Evolutionary conservation across 1,140 invertebrate species (phyloP).

Genomic region (Sogatella furcifera): DNA sequence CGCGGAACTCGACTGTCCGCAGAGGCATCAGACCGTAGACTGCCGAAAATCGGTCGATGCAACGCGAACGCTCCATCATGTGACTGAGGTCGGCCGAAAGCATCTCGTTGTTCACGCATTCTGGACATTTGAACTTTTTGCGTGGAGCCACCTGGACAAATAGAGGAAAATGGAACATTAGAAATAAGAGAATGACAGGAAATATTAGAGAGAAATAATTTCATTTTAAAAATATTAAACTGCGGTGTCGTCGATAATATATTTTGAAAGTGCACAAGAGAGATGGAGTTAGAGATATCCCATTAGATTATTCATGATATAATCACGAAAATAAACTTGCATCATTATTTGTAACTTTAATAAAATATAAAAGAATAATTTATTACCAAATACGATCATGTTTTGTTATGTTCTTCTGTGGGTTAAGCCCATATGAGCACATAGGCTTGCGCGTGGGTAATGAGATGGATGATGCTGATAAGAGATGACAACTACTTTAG

Average conservation of each 20-base stretch:
- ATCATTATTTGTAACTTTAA: neutral
- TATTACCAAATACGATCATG: neutral
- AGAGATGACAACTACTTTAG: too few species aligned
- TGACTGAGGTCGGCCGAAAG: slow-evolving; percentile 83
- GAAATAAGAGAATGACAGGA: too few species aligned
- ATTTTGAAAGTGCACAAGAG: too few species aligned
- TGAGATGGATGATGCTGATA: too few species aligned
- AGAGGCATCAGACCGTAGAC: slow-evolving; percentile 84
- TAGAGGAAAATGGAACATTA: slow-evolving; percentile 9
- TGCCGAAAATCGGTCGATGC: slow-evolving; percentile 76
- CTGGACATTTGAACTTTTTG: slow-evolving; percentile 97
- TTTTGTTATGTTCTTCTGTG: too few species aligned
- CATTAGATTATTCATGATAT: too few species aligned
- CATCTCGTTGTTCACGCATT: slow-evolving; percentile 90
- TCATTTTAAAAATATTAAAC: too few species aligned
- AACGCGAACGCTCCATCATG: slow-evolving; percentile 87
- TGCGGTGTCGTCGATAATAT: too few species aligned
- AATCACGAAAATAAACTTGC: neutral
- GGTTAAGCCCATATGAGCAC: too few species aligned
- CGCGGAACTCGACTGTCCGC: slow-evolving; percentile 80
- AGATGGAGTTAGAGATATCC: too few species aligned
- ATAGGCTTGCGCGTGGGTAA: too few species aligned
- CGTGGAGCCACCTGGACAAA: slow-evolving; percentile 71
- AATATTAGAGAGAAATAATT: too few species aligned
- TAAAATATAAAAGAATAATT: neutral